Base-by-base conservation (phyloP, 2,888 invertebrate species). In the Pemphredon lugubris region DNA sequence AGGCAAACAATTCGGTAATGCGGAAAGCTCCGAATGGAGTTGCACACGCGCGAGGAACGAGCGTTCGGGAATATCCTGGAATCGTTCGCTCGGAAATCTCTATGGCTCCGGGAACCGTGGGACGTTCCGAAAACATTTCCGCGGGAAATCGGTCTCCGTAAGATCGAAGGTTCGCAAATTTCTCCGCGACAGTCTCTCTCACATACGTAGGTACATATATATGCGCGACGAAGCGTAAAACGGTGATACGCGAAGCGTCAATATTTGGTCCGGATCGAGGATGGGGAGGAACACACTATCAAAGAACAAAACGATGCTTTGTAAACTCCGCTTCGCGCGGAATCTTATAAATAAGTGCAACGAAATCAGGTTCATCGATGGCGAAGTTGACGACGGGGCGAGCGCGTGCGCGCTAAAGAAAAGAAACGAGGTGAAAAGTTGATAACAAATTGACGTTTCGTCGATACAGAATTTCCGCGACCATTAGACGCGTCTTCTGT, bases 1-100 rank as follows among this genome's bases (percentile, higher is more conserved):
- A 65, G 64, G 80, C 77, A 84, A 83, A 84, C 82, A 83, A 77
- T 84, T 79, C 75, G 71, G 73, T 79, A 77, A 82, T 78, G 75
- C 72, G 63, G 69, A 68, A 73, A 57, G 73, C 57, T 71, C 42
- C 45, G 45, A 48, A 51, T 50, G 61, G 23, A 40, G 48, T 23
- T n/a, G 48, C 11, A 20, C 30, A 11, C 11, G 42, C 39, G 55
- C 42, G 18, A 30, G 14, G 50, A 37, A 32, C 48, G 30, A 4
- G 3, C 11, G 34, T 1, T 7, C 34, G n/a, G 26, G 23, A 14
- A 48, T n/a, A 7, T n/a, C n/a, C 9, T n/a, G 51, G 39, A 34
- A 26, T 66, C 67, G 58, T 34, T 34, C 2, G 13, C 58, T 20
- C 21, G 32, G 69, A 55, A 67, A 68, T 69, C 54, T 59, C 67